phyloP scores from a whole-genome alignment of 2,888 invertebrate genomes.

The Eupithecia subumbrata region DNA sequence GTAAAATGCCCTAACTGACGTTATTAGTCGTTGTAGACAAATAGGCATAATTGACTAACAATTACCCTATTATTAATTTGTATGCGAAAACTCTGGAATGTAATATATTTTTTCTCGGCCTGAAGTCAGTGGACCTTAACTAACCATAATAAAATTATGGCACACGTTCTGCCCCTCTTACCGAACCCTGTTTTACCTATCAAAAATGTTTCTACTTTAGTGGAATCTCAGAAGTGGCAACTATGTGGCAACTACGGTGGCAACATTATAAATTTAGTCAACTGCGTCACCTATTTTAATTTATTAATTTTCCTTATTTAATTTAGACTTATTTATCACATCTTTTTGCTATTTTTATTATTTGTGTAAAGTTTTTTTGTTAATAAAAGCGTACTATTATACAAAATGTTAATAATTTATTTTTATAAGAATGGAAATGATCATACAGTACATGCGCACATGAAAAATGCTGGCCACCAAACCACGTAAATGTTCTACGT shows the following conservation, averaged over 20 bases:
- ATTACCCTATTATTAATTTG: too few relatives aligned
- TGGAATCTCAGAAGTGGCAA: conserved; percentile 27
- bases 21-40: too few relatives aligned
- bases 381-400: neutral
- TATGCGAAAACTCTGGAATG: too few relatives aligned
- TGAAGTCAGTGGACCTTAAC: too few relatives aligned
- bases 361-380: neutral
- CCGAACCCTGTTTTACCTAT: neutral
- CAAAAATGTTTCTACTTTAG: conserved; percentile 14
- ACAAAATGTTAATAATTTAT: neutral
- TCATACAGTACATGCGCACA: conserved; percentile 72
- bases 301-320: neutral
- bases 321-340: neutral
- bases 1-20: too few relatives aligned
- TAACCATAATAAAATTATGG: too few relatives aligned
- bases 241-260: conserved; percentile 19
- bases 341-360: neutral
- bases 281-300: neutral
- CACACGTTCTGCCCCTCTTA: too few relatives aligned
- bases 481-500: conserved; percentile 84
- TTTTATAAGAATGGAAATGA: conserved; percentile 53
- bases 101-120: too few relatives aligned
- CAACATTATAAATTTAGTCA: conserved; percentile 27
- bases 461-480: conserved; percentile 77
- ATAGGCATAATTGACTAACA: too few relatives aligned